These are phyloP conservation scores for Chloebia gouldiae DNA, from an alignment of 2,113 vertebrate species.

Conservation along the genomic window DNA sequence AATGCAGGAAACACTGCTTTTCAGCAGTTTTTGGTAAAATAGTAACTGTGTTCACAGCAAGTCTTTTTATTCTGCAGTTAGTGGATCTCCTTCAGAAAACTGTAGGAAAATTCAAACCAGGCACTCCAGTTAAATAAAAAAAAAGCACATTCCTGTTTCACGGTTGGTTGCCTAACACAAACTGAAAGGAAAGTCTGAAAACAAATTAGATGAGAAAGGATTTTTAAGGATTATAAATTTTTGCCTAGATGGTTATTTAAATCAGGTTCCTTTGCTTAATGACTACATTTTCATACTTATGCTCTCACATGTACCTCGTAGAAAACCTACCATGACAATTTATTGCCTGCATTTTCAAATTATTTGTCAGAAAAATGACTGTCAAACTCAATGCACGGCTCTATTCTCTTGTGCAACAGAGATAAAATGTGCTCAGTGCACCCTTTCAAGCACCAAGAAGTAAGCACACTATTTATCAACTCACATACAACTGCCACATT, in stretches of 20 bases:
- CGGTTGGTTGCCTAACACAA: background rate
- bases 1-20: background rate
- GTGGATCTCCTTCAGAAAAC: background rate
- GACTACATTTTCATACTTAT: background rate
- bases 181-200: background rate
- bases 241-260: background rate
- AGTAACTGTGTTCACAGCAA: background rate
- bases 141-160: background rate
- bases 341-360: background rate
- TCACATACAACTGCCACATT: background rate
- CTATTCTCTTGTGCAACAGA: background rate
- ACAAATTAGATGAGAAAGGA: background rate
- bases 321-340: background rate
- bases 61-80: background rate
- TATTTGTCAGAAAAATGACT: slow-evolving; percentile 6
- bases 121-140: background rate
- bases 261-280: background rate
- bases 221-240: background rate
- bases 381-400: background rate
- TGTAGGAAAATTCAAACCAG: background rate
- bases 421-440: background rate
- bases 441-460: background rate
- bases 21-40: background rate
- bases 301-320: background rate
- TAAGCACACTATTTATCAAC: background rate